These are phyloP conservation scores for Seladonia tumulorum DNA, from an alignment of 2,888 invertebrate species.

Conservation along the genomic window DNA sequence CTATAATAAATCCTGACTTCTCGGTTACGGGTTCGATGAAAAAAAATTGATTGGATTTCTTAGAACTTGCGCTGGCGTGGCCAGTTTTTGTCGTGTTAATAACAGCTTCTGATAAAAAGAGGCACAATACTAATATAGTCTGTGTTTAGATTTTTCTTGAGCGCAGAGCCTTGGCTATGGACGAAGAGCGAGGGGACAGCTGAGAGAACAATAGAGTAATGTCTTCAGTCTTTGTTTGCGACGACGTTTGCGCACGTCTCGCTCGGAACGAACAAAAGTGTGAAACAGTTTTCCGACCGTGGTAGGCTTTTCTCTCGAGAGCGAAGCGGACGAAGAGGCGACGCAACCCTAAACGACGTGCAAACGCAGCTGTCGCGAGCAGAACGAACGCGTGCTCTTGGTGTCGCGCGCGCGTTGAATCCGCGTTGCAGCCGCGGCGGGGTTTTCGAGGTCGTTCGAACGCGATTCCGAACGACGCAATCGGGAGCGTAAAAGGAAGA, in stretches of 20 bases:
- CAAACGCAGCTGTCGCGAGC: neutral
- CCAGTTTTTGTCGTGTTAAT: no score
- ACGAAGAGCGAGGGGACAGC: neutral
- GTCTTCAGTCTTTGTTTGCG: no score
- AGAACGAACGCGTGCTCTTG: neutral
- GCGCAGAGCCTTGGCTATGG: neutral
- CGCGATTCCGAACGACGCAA: constrained; percentile 38
- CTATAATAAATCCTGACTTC: no score
- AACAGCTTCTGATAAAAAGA: no score
- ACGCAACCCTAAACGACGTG: neutral
- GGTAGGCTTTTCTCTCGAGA: neutral
- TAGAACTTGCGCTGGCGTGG: no score
- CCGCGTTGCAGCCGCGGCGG: neutral
- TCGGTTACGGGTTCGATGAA: no score
- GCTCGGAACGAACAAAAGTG: neutral
- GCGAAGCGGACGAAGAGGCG: neutral
- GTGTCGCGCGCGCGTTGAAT: neutral
- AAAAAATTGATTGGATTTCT: no score
- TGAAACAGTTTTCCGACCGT: neutral
- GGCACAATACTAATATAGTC: no score
- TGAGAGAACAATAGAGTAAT: neutral
- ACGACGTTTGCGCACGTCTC: no score
- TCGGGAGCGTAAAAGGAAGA: constrained; percentile 56
- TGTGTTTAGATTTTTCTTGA: no score
- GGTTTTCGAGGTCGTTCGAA: constrained; percentile 13